These are phyloP conservation scores for Muraenolepis orangiensis DNA, from an alignment of 2,797 vertebrate genomes.

Conservation along the genomic window DNA sequence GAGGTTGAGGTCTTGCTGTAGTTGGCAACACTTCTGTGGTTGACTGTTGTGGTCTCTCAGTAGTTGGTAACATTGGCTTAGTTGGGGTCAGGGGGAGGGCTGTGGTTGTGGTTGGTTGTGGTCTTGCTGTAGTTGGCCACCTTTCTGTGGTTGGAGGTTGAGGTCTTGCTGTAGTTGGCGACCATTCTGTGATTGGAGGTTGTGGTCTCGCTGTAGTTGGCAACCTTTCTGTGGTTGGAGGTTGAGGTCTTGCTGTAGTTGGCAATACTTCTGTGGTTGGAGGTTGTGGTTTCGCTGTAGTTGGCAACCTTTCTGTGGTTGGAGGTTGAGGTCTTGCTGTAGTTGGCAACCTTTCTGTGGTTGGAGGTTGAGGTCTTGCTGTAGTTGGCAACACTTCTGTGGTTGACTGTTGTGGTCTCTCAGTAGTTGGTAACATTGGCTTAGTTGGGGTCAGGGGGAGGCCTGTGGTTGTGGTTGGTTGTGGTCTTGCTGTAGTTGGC, in stretches of 20 bases:
- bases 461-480: no score
- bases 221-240: background rate
- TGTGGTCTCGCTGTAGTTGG: background rate
- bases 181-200: no score
- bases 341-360: background rate
- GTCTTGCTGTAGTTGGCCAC: background rate
- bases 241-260: background rate
- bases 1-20: background rate
- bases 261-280: background rate
- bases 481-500: background rate
- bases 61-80: background rate
- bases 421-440: slow-evolving; percentile 18
- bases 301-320: background rate
- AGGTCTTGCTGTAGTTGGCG: no score
- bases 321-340: background rate
- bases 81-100: background rate
- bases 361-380: slow-evolving; percentile 6
- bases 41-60: background rate
- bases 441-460: no score
- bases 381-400: slow-evolving; percentile 5
- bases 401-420: background rate
- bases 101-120: background rate
- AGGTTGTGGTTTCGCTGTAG: background rate
- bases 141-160: no score
- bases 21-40: background rate